Base-by-base conservation (phyloP, 2,113 vertebrate species). In the Grallaria varia region DNA sequence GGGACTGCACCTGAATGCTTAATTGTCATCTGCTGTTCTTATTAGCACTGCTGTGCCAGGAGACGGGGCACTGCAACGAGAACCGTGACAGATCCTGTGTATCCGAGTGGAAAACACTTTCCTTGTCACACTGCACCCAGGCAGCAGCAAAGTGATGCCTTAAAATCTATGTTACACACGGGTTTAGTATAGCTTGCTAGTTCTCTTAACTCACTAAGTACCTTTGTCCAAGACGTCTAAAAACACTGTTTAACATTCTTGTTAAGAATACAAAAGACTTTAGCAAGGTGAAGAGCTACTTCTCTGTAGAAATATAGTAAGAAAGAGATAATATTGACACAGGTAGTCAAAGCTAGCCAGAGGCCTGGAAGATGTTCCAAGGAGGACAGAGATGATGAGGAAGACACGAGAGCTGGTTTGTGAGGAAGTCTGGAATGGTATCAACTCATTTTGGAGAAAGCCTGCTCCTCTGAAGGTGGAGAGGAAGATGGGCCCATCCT, bases 401-500 rank as follows among this genome's bases (percentile, higher is more conserved):
- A 24, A 58, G 56, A 23, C 21, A 23, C n/a, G n/a, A n/a, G n/a
- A n/a, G 37, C 60, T 37, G n/a, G n/a, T 52, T 94, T 94, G 78
- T 71, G 31, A 97, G 55, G 21, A 24, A 47, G 4, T 8, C 64
- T 72, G 16, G 50, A 13, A 23, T 30, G 8, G 17, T 58, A 63
- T 24, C 66, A 81, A 27, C 49, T 96, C 67, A 89, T 82, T 96
- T 81, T 82, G 84, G 77, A 91, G 69, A 67, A 93, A 89, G 59
- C 9, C 56, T 28, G 50, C 42, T 92, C 67, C 81, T 59, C 56
- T 59, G 56, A 22, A 35, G 56, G 56, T 59, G 63, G 81, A 90
- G 68, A 93, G 49, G 50, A 71, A 59, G 88, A 37, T 9, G 45
- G 28, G n/a, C 13, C 4, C 12, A 75, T 21, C 16, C 86, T 60